Percentiles rank a stretch among this genome's conserved stretches.
Conservation (phyloP, 1,140 invertebrate genomes). For the Drosophila obscura region DNA sequence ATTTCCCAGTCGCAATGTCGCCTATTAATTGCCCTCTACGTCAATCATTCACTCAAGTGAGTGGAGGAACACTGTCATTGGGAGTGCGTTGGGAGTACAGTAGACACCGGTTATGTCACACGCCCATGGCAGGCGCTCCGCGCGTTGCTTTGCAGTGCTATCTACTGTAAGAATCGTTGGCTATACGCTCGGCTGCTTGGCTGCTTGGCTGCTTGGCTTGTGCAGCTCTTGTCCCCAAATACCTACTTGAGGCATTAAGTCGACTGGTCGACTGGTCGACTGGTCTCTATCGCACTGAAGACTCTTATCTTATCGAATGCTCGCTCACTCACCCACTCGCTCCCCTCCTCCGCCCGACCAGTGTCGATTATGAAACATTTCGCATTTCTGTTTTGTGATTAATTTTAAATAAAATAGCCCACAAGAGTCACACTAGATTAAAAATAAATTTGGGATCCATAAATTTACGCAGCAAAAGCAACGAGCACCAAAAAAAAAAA, state of each 20-base stretch:
- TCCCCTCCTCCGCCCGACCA: no score
- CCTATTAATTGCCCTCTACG: conserved; percentile 44
- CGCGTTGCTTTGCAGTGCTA: not conserved
- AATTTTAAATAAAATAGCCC: conserved; percentile 47
- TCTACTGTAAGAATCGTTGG: conserved; percentile 34
- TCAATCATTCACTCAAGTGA: conserved; percentile 32
- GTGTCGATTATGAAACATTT: conserved; percentile 63
- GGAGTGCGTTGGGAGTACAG: conserved; percentile 4
- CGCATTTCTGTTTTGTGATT: conserved; percentile 55
- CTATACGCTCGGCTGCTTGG: not conserved
- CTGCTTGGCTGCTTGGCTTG: conserved; percentile 1
- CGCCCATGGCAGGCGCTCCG: conserved; percentile 6
- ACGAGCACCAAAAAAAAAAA: no score
- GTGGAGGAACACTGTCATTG: no score
- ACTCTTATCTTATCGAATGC: conserved; percentile 54
- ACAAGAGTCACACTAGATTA: no score
- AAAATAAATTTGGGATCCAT: no score
- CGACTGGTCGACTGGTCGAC: conserved; percentile 22
- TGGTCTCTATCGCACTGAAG: conserved; percentile 34
- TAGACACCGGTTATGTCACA: conserved; percentile 37
- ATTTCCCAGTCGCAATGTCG: conserved; percentile 56
- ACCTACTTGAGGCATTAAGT: conserved; percentile 44
- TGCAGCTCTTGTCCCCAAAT: conserved; percentile 34
- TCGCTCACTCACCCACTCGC: not conserved
- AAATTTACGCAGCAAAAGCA: no score